These are phyloP conservation scores for Saccostrea echinata DNA, from an alignment of 1,140 invertebrate genomes.

Conservation along the genomic window DNA sequence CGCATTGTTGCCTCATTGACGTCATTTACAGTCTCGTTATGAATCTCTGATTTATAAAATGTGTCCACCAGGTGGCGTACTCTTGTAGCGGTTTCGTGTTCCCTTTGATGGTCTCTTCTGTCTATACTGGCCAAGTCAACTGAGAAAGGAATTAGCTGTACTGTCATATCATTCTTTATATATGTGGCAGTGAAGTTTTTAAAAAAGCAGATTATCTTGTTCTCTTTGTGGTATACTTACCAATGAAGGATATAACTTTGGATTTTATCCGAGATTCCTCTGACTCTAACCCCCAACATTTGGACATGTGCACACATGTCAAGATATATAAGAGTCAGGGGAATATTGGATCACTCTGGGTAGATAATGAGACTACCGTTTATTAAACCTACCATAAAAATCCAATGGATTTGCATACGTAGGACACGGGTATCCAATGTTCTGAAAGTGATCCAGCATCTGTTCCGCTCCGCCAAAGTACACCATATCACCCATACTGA, in stretches of 20 bases:
- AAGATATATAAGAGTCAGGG: too few species aligned
- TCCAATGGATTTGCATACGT: slow-evolving; percentile 71
- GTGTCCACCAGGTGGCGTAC: slow-evolving; percentile 59
- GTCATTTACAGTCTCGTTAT: slow-evolving; percentile 60
- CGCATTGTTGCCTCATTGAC: slow-evolving; percentile 65
- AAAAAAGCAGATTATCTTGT: neutral
- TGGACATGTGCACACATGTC: too few species aligned
- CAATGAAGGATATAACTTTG: too few species aligned
- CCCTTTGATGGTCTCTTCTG: slow-evolving; percentile 57
- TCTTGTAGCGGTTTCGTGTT: slow-evolving; percentile 57
- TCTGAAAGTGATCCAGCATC: slow-evolving; percentile 70
- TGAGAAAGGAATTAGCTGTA: slow-evolving; percentile 4
- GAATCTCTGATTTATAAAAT: slow-evolving; percentile 63
- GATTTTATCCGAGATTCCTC: too few species aligned
- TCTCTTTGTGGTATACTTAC: too few species aligned
- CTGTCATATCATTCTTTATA: too few species aligned
- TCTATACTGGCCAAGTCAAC: slow-evolving; percentile 72
- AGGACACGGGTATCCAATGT: slow-evolving; percentile 68
- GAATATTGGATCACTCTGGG: too few species aligned
- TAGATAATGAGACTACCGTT: too few species aligned
- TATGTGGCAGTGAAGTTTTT: too few species aligned
- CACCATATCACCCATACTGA: slow-evolving; percentile 48
- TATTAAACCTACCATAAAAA: slow-evolving; percentile 63
- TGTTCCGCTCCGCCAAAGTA: slow-evolving; percentile 45
- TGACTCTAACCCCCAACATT: too few species aligned